Conservation (phyloP, 30 jellyfish, hydroid and myxozoan species). For the Chironex yamaguchii region DNA sequence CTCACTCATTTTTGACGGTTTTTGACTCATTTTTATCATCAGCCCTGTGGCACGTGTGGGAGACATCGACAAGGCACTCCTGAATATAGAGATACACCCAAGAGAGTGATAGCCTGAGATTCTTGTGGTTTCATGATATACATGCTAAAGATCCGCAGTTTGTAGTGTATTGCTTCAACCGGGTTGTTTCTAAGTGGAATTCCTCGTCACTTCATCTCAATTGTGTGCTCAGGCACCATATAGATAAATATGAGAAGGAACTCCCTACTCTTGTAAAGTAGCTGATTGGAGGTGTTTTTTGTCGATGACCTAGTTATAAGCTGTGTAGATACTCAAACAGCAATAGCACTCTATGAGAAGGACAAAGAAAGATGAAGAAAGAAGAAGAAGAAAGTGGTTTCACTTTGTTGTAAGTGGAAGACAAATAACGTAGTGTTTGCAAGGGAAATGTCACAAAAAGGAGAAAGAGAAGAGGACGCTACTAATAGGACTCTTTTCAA, state of each 20-base stretch:
- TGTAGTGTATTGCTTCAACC: background rate
- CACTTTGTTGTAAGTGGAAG: conserved; percentile 46
- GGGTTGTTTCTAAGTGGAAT: conserved; percentile 27
- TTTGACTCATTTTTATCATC: conserved; percentile 24
- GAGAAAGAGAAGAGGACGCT: background rate
- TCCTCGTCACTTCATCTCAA: conserved; percentile 14
- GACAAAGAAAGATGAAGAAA: conserved; percentile 55
- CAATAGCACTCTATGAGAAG: conserved; percentile 37
- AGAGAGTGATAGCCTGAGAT: conserved; percentile 58
- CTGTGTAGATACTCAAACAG: background rate
- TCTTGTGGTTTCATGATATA: conserved; percentile 49
- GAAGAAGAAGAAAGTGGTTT: conserved; percentile 61
- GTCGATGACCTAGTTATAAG: conserved; percentile 47
- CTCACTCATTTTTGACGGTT: conserved; percentile 30
- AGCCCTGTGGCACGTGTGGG: conserved; percentile 41
- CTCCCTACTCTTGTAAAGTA: conserved; percentile 30
- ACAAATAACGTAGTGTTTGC: conserved; percentile 50
- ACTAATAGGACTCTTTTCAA: conserved; percentile 1
- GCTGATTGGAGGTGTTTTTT: conserved; percentile 56
- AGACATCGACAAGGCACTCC: conserved; percentile 46
- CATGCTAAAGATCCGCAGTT: background rate
- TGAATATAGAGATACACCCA: conserved; percentile 48
- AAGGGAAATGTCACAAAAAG: conserved; percentile 14
- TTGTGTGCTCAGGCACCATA: conserved; percentile 61
- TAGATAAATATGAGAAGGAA: conserved; percentile 23